These are phyloP conservation scores for Trichomalopsis sarcophagae DNA, from an alignment of 1,140 invertebrate species.

Conservation along the genomic window DNA sequence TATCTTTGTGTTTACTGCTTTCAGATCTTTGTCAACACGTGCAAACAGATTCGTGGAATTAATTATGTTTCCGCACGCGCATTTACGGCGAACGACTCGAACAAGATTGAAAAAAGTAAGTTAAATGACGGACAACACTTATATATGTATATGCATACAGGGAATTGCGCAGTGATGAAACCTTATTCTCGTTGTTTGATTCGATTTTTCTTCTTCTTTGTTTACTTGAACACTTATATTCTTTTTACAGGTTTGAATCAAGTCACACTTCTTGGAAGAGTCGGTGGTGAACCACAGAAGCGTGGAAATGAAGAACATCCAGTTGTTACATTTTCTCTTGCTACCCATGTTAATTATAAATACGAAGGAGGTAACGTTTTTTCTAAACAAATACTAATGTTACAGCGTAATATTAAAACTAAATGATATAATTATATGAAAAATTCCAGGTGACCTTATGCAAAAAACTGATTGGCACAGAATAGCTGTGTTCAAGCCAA, in stretches of 20 bases:
- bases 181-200: neutral
- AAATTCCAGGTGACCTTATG: conserved; percentile 80
- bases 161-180: too few species aligned
- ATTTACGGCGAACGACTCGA: neutral
- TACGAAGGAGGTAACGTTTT: conserved; percentile 71
- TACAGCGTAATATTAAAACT: conserved; percentile 4
- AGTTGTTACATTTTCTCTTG: conserved; percentile 91
- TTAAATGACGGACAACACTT: neutral
- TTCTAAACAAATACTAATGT: conserved; percentile 21
- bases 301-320: conserved; percentile 88
- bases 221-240: neutral
- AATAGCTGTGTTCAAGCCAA: conserved; percentile 90
- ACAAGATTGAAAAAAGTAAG: conserved; percentile 63
- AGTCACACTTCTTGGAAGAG: conserved; percentile 89
- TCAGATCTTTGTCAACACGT: conserved; percentile 54
- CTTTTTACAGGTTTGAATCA: conserved; percentile 85
- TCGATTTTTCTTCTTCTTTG: too few species aligned
- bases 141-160: too few species aligned
- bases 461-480: conserved; percentile 95
- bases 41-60: conserved; percentile 39
- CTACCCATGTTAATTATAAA: conserved; percentile 91
- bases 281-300: conserved; percentile 89
- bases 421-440: conserved; percentile 17
- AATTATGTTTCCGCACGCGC: conserved; percentile 8
- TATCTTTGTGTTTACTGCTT: conserved; percentile 16